These are phyloP conservation scores for Brachirus orientalis DNA, from an alignment of 2,113 vertebrate species.

Conservation along the genomic window DNA sequence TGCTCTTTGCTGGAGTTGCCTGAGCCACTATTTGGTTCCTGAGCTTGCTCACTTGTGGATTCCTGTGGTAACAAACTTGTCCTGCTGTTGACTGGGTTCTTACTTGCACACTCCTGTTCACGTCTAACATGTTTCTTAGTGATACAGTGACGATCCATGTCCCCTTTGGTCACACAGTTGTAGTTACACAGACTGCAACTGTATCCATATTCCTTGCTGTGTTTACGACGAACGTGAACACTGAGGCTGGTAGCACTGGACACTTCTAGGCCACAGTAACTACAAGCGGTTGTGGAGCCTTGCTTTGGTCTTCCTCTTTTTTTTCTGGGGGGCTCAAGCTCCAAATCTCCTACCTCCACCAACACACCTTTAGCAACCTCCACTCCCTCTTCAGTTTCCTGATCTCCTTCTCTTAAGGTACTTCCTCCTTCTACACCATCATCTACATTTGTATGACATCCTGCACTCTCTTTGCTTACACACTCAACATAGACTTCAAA, in stretches of 20 bases:
- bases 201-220: conserved; percentile 96
- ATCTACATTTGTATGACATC: conserved; percentile 1
- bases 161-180: conserved; percentile 97
- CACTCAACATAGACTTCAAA: conserved; percentile 88
- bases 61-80: conserved; percentile 19
- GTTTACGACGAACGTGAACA: conserved; percentile 95
- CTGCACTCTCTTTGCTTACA: conserved; percentile 72
- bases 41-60: conserved; percentile 8
- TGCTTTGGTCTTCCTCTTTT: conserved; percentile 89
- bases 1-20: conserved; percentile 28
- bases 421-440: conserved; percentile 10
- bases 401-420: conserved; percentile 10
- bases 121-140: conserved; percentile 94
- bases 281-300: conserved; percentile 85
- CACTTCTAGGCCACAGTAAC: conserved; percentile 92
- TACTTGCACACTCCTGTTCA: conserved; percentile 80
- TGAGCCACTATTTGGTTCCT: conserved; percentile 28
- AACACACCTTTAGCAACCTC: conserved; percentile 27
- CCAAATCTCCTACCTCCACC: conserved; percentile 51
- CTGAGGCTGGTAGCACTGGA: conserved; percentile 95
- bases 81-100: conserved; percentile 49
- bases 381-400: conserved; percentile 36
- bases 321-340: conserved; percentile 64
- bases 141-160: conserved; percentile 97
- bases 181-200: conserved; percentile 95